Evolutionary conservation across 2,888 invertebrate genomes (phyloP).

Genomic region (Stenolophus ochropezus): DNA sequence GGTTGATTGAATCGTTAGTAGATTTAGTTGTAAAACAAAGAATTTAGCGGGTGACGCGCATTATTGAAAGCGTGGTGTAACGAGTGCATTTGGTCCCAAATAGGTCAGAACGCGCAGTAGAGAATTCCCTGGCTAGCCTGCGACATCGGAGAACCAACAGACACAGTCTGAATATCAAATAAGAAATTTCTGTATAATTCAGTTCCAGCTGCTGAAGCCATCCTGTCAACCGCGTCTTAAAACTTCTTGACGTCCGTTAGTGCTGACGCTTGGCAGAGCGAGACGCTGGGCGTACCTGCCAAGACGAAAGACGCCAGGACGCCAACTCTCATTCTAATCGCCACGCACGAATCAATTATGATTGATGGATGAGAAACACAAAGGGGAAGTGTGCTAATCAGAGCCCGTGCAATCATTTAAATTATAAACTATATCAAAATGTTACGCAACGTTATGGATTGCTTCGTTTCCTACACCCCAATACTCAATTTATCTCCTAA

Average conservation of each 20-base stretch:
- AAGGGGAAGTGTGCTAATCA: not conserved
- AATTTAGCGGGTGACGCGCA: not conserved
- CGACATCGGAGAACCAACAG: conserved; percentile 57
- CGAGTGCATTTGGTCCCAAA: not conserved
- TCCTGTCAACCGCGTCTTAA: conserved; percentile 70
- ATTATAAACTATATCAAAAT: not conserved
- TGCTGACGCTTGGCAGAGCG: conserved; percentile 11
- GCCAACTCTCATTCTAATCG: conserved; percentile 5
- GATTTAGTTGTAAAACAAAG: not conserved
- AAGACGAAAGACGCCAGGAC: not conserved
- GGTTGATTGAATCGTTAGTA: too few species aligned
- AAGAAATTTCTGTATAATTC: conserved; percentile 70
- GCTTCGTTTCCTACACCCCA: too few species aligned
- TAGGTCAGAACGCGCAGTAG: not conserved
- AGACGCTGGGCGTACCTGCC: not conserved
- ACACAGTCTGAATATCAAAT: conserved; percentile 72
- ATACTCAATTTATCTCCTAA: too few species aligned
- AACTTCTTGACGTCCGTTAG: conserved; percentile 58
- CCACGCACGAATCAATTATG: conserved; percentile 31
- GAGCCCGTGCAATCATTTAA: not conserved
- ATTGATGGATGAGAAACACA: conserved; percentile 22
- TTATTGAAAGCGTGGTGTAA: not conserved
- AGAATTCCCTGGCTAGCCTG: not conserved
- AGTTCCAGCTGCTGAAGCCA: conserved; percentile 69
- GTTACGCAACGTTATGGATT: not conserved